Evolutionary conservation across 1,140 invertebrate genomes (phyloP), one percentile per base, ranked within the genome.

Genomic region (Dryas iulia): DNA sequence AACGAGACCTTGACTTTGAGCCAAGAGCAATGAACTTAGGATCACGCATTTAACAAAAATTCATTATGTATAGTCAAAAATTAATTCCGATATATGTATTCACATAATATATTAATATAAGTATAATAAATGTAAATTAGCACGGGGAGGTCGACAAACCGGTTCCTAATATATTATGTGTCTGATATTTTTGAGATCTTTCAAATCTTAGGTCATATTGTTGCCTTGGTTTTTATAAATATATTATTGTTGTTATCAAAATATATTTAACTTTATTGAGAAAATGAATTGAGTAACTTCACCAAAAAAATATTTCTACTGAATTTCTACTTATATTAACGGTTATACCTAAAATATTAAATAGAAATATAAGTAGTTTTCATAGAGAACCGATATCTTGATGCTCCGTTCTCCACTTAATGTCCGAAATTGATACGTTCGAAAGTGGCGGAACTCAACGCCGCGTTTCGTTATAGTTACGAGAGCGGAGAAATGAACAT

Each of bases 1-100:
- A 70, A 70, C 39, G 10, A 59, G 61, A 59, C 68, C 68, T 59
- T 70, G 68, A 64, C 61, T 59, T 63, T 70, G 61, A 59, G n/a
- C 18, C 14, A 62, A 70, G 68, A 64, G 53, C 61, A 64, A 59
- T 30, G 68, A 64, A 64, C 68, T 59, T n/a, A 18, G 56, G 18
- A 47, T 25, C 25, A 21, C 21, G 18, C n/a, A 18, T 3, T 47
- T 47, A 59, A 66, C 47, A 65, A 12, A 24, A 59, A 18, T 33
- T 33, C 18, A 60, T 53, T 25, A 33, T 12, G 26, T 6, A 26
- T 26, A 30, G 14, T 8, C 33, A 39, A 57, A 39, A 66, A 52
- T 59, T 47, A 35, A 59, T 47, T 39, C 33, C 33, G 33, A 39
- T 39, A 39, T 47, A 21, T 26, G 25, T 30, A 8, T 30, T 26